A percentile compares a stretch with the other conserved stretches of the same genome.
These are phyloP conservation scores for Panurus biarmicus DNA, from an alignment of 2,113 vertebrate genomes.

Conservation along the genomic window DNA sequence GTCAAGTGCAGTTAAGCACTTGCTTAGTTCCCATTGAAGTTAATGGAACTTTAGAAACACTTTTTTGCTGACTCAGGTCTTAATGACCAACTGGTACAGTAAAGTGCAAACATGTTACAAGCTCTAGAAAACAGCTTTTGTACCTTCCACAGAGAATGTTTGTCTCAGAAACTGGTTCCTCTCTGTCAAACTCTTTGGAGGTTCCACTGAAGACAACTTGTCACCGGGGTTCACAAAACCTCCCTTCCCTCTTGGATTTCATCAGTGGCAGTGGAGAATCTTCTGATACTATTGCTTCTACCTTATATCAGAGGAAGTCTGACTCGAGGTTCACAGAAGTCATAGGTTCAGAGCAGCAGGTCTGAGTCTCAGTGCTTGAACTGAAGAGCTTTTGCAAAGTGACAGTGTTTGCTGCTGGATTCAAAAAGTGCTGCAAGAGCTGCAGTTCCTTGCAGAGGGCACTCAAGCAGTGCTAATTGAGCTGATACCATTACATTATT, in stretches of 20 bases:
- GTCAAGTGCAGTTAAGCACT: background rate
- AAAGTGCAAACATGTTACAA: background rate
- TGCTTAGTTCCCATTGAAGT: slow-evolving; percentile 27
- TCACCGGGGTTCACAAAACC: background rate
- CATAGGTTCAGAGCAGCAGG: background rate
- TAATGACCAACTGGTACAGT: background rate
- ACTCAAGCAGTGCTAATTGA: background rate
- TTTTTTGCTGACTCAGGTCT: slow-evolving; percentile 9
- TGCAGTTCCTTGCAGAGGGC: background rate
- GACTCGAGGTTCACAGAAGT: background rate
- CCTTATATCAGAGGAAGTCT: background rate
- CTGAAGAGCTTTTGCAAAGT: background rate
- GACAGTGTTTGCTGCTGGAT: background rate
- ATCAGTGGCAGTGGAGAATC: background rate
- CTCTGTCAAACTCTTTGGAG: background rate
- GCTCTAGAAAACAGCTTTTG: background rate
- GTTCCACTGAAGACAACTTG: background rate
- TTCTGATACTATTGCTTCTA: background rate
- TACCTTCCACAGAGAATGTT: background rate
- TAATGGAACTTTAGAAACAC: background rate
- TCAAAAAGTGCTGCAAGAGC: background rate
- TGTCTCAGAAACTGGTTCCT: background rate
- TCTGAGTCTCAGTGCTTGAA: background rate
- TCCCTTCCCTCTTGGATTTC: background rate
- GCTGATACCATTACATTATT: background rate